Base-by-base conservation (phyloP, 2,888 invertebrate species). In the Mystacides longicornis region DNA sequence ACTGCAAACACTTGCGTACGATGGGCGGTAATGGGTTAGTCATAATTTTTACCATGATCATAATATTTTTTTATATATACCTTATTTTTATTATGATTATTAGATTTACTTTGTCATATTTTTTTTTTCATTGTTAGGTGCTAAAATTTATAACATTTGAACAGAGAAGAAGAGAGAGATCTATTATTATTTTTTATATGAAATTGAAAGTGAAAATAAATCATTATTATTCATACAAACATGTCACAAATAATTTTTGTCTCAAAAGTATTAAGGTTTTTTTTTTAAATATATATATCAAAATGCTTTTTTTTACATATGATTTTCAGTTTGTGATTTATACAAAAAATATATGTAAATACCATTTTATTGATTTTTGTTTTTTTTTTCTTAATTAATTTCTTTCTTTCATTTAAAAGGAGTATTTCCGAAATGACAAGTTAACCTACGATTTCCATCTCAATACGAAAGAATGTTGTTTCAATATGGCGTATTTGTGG, bases 81-180 rank as follows among this genome's bases (percentile, higher is more conserved):
- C 16, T 37, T 37, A 37, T 37, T 37, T 37, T 37, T 37, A 16
- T n/a, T 37, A 37, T 37, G n/a, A n/a, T 37, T 37, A 37, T 37
- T 37, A n/a, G n/a, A n/a, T n/a, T n/a, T n/a, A n/a, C n/a, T n/a
- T n/a, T n/a, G n/a, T n/a, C n/a, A n/a, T n/a, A n/a, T n/a, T 7
- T 37, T 27, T 27, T 27, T 27, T 27, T 7, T 27, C 11, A 27
- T 27, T 27, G 27, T 11, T 37, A 37, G 37, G 37, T 37, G 37
- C 37, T 37, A 37, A 37, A 37, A 37, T 37, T 37, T n/a, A n/a
- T 7, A 7, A 7, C 14, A 16, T 14, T n/a, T 7, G 37, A 37
- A 37, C 3, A 14, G 14, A 3, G 37, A 14, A 37, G 4, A 37
- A 4, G 3, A 37, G n/a, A n/a, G 14, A 37, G 37, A 37, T 37